These are phyloP conservation scores for Hippolais icterina DNA, from an alignment of 2,113 vertebrate species.

Conservation along the genomic window DNA sequence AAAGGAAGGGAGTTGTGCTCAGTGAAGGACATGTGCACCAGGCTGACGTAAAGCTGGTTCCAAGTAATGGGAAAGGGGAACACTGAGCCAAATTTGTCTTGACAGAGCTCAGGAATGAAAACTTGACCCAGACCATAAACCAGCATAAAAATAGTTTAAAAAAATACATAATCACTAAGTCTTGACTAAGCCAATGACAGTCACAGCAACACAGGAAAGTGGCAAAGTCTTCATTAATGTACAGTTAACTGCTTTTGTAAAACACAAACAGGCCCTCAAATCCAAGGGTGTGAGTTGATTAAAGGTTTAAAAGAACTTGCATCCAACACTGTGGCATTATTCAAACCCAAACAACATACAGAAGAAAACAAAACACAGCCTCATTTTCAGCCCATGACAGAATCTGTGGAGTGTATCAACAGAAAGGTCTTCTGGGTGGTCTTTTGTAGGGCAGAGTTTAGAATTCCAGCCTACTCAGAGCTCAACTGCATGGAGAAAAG, in stretches of 20 bases:
- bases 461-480: not conserved
- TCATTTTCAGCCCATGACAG: slow-evolving; percentile 23
- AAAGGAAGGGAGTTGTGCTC: not conserved
- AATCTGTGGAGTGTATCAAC: not conserved
- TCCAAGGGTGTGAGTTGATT: not conserved
- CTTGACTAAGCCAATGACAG: not conserved
- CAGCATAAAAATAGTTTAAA: not conserved
- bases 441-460: not conserved
- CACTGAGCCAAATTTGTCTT: not conserved
- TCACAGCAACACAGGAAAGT: not conserved
- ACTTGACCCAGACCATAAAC: not conserved
- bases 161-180: not conserved
- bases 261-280: not conserved
- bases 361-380: slow-evolving; percentile 21
- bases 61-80: not conserved
- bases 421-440: slow-evolving; percentile 43
- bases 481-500: not conserved
- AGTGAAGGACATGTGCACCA: not conserved
- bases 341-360: slow-evolving; percentile 7
- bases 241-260: not conserved
- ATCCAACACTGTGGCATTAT: not conserved
- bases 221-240: not conserved
- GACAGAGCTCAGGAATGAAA: not conserved
- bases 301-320: not conserved
- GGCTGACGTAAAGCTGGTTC: not conserved